Conservation (phyloP, 1,140 invertebrate species). For the Philotrypesis tridentata region DNA sequence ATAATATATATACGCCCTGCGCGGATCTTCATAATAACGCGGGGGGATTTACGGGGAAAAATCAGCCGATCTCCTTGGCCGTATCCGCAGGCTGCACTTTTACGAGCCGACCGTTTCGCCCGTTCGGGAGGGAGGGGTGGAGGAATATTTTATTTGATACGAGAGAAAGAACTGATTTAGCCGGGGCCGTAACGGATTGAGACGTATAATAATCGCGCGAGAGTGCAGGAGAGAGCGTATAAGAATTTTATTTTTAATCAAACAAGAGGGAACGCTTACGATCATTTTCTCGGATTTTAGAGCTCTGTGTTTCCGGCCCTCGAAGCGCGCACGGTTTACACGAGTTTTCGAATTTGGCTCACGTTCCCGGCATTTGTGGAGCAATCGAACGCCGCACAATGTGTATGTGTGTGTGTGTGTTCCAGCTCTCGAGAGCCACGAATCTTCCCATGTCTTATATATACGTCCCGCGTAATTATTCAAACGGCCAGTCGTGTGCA, state of each 20-base stretch:
- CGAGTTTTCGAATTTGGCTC: background rate
- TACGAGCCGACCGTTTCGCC: conserved; percentile 12
- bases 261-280: background rate
- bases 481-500: background rate
- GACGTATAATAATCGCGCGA: too few species aligned
- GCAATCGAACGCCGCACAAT: too few species aligned
- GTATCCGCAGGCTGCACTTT: background rate
- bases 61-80: background rate
- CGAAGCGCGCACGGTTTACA: background rate
- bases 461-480: background rate
- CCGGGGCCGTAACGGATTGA: background rate
- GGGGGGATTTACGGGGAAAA: conserved; percentile 21
- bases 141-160: background rate
- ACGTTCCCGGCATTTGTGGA: background rate
- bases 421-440: background rate
- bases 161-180: background rate
- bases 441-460: background rate
- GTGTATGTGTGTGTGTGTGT: background rate
- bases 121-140: background rate
- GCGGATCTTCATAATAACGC: background rate
- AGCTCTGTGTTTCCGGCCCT: background rate
- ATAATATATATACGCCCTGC: background rate
- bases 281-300: background rate
- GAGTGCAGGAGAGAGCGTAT: background rate
- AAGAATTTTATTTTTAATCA: background rate